A percentile compares a stretch with the other conserved stretches of the same genome.
These are phyloP conservation scores for Drosophila recens DNA, from an alignment of 2,888 invertebrate species.

Conservation along the genomic window DNA sequence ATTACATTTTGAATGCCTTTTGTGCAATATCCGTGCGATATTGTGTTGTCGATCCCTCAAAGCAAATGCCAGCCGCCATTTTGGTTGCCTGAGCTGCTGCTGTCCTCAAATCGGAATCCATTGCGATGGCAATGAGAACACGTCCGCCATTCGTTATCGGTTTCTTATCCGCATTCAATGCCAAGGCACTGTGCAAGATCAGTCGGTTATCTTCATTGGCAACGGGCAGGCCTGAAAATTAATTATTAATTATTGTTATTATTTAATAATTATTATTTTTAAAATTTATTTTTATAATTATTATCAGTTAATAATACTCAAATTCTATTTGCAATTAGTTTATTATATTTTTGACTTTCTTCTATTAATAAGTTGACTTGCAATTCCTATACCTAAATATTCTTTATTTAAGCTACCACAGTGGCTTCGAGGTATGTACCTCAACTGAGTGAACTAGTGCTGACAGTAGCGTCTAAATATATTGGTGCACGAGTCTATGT, in stretches of 20 bases:
- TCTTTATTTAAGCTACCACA: not conserved
- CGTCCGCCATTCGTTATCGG: constrained; percentile 94
- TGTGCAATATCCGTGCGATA: constrained; percentile 96
- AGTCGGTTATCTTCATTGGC: constrained; percentile 77
- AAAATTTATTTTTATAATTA: too few relatives aligned
- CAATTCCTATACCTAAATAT: not conserved
- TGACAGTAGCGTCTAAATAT: not conserved
- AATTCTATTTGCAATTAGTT: too few relatives aligned
- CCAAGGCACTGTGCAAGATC: constrained; percentile 95
- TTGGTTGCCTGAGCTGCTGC: constrained; percentile 91
- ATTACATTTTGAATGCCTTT: constrained; percentile 92
- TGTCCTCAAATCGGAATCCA: constrained; percentile 88
- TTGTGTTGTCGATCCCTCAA: constrained; percentile 94
- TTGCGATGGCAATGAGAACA: constrained; percentile 92
- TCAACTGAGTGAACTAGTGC: too few relatives aligned
- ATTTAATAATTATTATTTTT: too few relatives aligned
- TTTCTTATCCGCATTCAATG: constrained; percentile 87
- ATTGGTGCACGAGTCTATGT: not conserved
- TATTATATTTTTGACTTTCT: not conserved
- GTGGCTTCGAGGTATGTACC: not conserved
- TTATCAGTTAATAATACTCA: too few relatives aligned
- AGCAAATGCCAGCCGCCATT: constrained; percentile 90
- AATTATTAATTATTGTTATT: too few relatives aligned
- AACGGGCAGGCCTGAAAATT: constrained; percentile 87
- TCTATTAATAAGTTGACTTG: not conserved